Base-by-base conservation (phyloP, 2,797 vertebrate genomes). In the Calcarius lapponicus region DNA sequence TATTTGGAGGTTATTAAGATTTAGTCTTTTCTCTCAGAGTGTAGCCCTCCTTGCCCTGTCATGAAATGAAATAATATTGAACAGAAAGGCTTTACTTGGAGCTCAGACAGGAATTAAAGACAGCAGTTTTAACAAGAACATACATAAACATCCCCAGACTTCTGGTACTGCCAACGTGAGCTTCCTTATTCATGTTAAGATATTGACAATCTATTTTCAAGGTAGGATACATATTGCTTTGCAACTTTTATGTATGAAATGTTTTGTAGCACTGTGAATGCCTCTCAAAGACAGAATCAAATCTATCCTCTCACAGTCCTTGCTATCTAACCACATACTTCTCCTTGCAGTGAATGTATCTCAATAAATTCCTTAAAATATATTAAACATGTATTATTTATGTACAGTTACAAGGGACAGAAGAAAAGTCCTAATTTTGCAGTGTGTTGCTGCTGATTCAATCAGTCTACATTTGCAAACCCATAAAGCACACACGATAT, bases 171-270 rank as follows among this genome's bases (percentile, higher is more conserved):
- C 54, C 67, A 74, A 32, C 1, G 2, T 70, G 64, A 86, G 60
- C 50, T 87, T 87, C 57, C 91, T 96, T 94, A 88, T 73, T 90
- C 64, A 61, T 90, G 72, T 43, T 83, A 67, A 80, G 64, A 80
- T 78, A 85, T 7, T 61, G 57, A 67, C 45, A 85, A 71, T 66
- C 51, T 91, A 8, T 85, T 94, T 95, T 80, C 67, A 89, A 93
- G 50, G n/a, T 69, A 85, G 38, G 40, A 31, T 58, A 67, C 11
- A 12, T 76, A 80, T 47, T 73, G 24, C n/a, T 91, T 95, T 70
- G 34, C 38, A 90, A 48, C 31, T 64, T 73, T n/a, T 73, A 47
- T 71, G 6, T 74, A 54, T 65, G 45, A 82, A 90, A 87, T 65
- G 1, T 50, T 94, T 87, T 84, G 61, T 42, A 48, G 32, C 11